Evolutionary conservation across 2,888 invertebrate genomes (phyloP).

Genomic region (Ectemnius lituratus): DNA sequence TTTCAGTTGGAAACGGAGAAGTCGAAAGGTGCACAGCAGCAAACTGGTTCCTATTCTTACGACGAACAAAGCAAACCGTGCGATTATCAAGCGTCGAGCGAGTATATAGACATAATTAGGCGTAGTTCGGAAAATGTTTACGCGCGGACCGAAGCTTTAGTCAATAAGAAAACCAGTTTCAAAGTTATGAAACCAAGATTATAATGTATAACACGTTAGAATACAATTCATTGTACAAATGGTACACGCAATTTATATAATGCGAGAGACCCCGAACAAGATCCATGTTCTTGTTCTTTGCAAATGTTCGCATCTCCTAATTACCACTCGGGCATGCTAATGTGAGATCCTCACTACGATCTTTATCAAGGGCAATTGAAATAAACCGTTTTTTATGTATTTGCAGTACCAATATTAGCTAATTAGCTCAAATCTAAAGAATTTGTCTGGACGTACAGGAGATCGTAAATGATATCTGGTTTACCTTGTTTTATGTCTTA

Average conservation of each 20-base stretch:
- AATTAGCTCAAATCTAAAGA: too few relatives aligned
- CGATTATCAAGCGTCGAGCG: slow-evolving; percentile 71
- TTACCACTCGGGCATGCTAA: too few relatives aligned
- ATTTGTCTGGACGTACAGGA: too few relatives aligned
- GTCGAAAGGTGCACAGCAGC: slow-evolving; percentile 37
- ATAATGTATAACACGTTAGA: slow-evolving; percentile 55
- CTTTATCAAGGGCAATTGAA: too few relatives aligned
- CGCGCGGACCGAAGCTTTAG: slow-evolving; percentile 75
- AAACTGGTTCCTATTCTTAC: slow-evolving; percentile 35
- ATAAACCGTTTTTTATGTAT: too few relatives aligned
- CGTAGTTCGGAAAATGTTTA: slow-evolving; percentile 75
- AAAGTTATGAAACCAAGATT: slow-evolving; percentile 76
- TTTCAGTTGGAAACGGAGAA: slow-evolving; percentile 46
- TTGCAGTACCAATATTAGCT: too few relatives aligned
- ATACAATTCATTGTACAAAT: slow-evolving; percentile 33
- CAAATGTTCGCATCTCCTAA: too few relatives aligned
- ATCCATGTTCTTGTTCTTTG: too few relatives aligned
- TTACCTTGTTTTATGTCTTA: too few relatives aligned
- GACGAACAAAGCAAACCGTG: slow-evolving; percentile 39
- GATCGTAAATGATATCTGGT: too few relatives aligned
- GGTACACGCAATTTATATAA: background rate
- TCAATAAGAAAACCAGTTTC: slow-evolving; percentile 75
- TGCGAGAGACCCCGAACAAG: slow-evolving; percentile 1
- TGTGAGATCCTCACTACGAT: too few relatives aligned
- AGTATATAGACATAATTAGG: slow-evolving; percentile 74